Evolutionary conservation across 1,140 invertebrate species (phyloP), one percentile per base, ranked within the genome.

Genomic region (Neodiprion lecontei): DNA sequence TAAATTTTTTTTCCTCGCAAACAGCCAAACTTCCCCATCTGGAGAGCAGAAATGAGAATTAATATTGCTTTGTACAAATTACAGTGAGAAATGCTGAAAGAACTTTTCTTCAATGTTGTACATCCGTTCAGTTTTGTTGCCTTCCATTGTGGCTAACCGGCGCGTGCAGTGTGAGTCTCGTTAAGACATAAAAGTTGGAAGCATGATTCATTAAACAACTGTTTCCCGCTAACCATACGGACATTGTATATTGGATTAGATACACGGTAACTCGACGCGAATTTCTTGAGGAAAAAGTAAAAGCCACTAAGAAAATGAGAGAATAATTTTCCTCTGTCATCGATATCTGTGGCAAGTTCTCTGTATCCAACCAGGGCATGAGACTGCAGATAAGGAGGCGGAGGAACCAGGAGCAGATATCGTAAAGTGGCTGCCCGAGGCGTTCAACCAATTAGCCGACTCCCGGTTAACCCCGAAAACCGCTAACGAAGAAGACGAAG

Each of bases 391-490:
- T 12, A 61, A 17, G 53, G 53, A 61, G n/a, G 4, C 3, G 9
- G 53, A 7, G 53, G n/a, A 40, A 61, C 67, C 11, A 69, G 40
- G 40, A 23, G 67, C 12, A 69, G 47, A 74, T 69, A 74, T 73
- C 70, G 72, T 49, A 67, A 66, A 73, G 72, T 73, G 69, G 69
- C 49, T 67, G 76, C 76, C 74, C 67, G 68, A 47, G 76, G 76
- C 74, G 73, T 75, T 75, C 73, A 77, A 75, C 74, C 76, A 77
- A 77, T 77, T 77, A 77, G 74, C 76, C 72, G 72, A 77, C 76
- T 77, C 76, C 67, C 66, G 67, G 71, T 77, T 73, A 21, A 47
- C 61, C 67, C 69, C 71, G 48, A 75, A 73, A 77, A 77, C 68
- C 74, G 67, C 72, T 77, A 77, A 77, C 74, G 76, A 75, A 75